A percentile compares a stretch with the other conserved stretches of the same genome.
phyloP scores from a whole-genome alignment of 2,888 invertebrate genomes.

The Orthosia cruda region DNA sequence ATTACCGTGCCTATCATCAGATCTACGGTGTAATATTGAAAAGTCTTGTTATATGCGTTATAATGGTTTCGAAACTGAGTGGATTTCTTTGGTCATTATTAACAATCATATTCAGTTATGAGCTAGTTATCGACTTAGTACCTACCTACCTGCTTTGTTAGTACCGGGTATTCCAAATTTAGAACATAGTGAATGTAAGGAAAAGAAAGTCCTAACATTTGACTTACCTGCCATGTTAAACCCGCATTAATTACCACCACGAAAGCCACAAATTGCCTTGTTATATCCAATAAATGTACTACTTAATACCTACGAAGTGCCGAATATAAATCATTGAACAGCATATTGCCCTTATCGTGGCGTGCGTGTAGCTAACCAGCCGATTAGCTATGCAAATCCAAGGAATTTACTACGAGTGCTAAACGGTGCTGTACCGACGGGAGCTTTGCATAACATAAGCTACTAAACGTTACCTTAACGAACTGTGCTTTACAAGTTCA shows the following conservation, averaged over 20 bases:
- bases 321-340: constrained; percentile 81
- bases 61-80: constrained; percentile 45
- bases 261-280: constrained; percentile 1
- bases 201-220: constrained; percentile 23
- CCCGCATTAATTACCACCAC: constrained; percentile 1
- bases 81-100: constrained; percentile 37
- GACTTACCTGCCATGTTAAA: constrained; percentile 24
- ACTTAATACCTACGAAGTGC: constrained; percentile 68
- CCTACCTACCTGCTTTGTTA: neutral
- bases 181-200: constrained; percentile 13
- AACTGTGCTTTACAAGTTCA: constrained; percentile 47
- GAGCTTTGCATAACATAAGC: constrained; percentile 59
- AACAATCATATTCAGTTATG: constrained; percentile 11
- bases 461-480: constrained; percentile 49
- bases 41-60: constrained; percentile 59
- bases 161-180: constrained; percentile 14
- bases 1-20: constrained; percentile 66
- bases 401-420: constrained; percentile 79
- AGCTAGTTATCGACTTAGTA: neutral
- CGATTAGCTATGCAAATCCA: constrained; percentile 86
- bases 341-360: constrained; percentile 81
- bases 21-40: constrained; percentile 63
- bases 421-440: constrained; percentile 72
- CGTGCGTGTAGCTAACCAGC: constrained; percentile 78
- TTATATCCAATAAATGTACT: constrained; percentile 78